Evolutionary conservation across 2,797 vertebrate species (phyloP).

Genomic region (Erpetoichthys calabaricus): DNA sequence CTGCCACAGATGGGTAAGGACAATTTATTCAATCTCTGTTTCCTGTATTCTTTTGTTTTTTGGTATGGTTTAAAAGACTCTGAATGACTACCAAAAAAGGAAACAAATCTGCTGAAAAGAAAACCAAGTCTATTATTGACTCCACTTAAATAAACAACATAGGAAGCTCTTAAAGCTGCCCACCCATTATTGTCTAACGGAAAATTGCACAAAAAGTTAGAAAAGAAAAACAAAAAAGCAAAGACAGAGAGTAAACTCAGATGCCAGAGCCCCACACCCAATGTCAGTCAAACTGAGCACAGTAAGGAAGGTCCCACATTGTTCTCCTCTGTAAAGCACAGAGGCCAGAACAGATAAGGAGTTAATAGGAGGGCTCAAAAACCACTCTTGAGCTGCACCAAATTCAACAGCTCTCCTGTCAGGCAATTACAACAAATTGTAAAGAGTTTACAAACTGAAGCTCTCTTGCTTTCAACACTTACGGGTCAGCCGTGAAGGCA

Average conservation of each 20-base stretch:
- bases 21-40: no score
- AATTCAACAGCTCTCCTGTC: no score
- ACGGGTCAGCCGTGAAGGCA: no score
- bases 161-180: conserved; percentile 61
- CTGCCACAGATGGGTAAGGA: no score
- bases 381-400: no score
- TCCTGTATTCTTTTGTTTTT: no score
- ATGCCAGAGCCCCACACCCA: conserved; percentile 60
- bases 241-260: conserved; percentile 48
- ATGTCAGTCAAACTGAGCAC: conserved; percentile 53
- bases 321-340: conserved; percentile 53
- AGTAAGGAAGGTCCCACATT: conserved; percentile 53
- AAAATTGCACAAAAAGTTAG: conserved; percentile 22
- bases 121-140: conserved; percentile 58
- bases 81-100: conserved; percentile 27
- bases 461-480: no score
- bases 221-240: conserved; percentile 43
- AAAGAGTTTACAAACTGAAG: no score
- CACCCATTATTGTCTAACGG: conserved; percentile 66
- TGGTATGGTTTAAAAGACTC: no score
- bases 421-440: no score
- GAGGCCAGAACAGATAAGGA: conserved; percentile 53
- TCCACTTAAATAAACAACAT: conserved; percentile 59
- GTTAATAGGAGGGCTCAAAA: not conserved
- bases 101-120: conserved; percentile 52